Percentiles rank a stretch among this genome's conserved stretches.
These are phyloP conservation scores for Morpho helenor DNA, from an alignment of 2,888 invertebrate species.

Conservation along the genomic window DNA sequence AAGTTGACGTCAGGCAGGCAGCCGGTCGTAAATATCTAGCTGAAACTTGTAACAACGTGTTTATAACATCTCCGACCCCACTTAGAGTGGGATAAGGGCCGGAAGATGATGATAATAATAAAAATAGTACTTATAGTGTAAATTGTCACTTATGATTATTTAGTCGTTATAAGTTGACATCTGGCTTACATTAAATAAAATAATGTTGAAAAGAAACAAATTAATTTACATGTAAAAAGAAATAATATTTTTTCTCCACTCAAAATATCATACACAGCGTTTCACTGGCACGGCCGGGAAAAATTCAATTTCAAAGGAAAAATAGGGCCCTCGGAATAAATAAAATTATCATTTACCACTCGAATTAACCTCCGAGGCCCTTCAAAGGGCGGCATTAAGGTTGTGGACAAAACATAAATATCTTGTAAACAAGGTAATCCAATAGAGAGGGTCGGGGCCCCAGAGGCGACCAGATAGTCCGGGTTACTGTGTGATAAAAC, in stretches of 20 bases:
- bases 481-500: constrained; percentile 21
- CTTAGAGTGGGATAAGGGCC: too few species aligned
- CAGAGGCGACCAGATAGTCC: constrained; percentile 17
- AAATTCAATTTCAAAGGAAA: constrained; percentile 11
- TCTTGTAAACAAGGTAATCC: constrained; percentile 44
- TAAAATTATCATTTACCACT: constrained; percentile 25
- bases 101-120: too few species aligned
- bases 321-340: constrained; percentile 19
- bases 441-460: constrained; percentile 30
- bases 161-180: too few species aligned
- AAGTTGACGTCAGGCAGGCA: too few species aligned
- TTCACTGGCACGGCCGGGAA: constrained; percentile 4
- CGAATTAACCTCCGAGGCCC: constrained; percentile 22
- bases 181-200: too few species aligned
- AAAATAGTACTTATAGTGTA: too few species aligned
- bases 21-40: too few species aligned
- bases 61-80: too few species aligned
- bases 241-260: not conserved
- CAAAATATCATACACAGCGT: constrained; percentile 10
- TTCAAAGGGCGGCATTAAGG: constrained; percentile 27
- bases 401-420: constrained; percentile 38
- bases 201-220: too few species aligned
- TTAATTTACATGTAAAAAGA: too few species aligned
- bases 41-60: too few species aligned
- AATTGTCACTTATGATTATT: too few species aligned